Conservation (phyloP, 2,888 invertebrate genomes). For the Drosophila mimica region DNA sequence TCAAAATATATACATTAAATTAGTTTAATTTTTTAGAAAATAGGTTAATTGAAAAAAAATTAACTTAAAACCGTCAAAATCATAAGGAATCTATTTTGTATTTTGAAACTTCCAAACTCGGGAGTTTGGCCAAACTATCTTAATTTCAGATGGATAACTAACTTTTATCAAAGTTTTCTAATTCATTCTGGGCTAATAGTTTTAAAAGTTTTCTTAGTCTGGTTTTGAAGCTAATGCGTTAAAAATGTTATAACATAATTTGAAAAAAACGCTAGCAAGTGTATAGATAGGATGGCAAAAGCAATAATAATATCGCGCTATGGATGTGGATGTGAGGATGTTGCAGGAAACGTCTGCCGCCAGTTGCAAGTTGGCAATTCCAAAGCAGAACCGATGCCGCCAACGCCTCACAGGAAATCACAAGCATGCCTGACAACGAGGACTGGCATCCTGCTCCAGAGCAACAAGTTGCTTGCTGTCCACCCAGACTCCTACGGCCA, state of each 20-base stretch:
- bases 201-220: not conserved
- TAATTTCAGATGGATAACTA: not conserved
- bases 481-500: slow-evolving; percentile 60
- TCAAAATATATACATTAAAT: not conserved
- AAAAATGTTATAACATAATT: not conserved
- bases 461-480: slow-evolving; percentile 68
- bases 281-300: slow-evolving; percentile 45
- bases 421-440: slow-evolving; percentile 60
- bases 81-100: not conserved
- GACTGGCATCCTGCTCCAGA: slow-evolving; percentile 36
- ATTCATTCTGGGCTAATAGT: accelerated
- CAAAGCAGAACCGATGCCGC: slow-evolving; percentile 1
- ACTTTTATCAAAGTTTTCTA: not conserved
- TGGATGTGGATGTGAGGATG: slow-evolving; percentile 46
- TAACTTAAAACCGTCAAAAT: not conserved
- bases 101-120: not conserved
- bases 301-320: slow-evolving; percentile 78
- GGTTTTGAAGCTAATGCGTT: not conserved
- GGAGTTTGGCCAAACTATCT: not conserved
- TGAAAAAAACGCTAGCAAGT: not conserved
- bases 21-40: no score
- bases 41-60: not conserved
- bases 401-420: slow-evolving; percentile 61
- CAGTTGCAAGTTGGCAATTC: slow-evolving; percentile 36
- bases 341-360: slow-evolving; percentile 65